phyloP scores from a whole-genome alignment of 2,113 vertebrate genomes.

The Malurus cyaneus region DNA sequence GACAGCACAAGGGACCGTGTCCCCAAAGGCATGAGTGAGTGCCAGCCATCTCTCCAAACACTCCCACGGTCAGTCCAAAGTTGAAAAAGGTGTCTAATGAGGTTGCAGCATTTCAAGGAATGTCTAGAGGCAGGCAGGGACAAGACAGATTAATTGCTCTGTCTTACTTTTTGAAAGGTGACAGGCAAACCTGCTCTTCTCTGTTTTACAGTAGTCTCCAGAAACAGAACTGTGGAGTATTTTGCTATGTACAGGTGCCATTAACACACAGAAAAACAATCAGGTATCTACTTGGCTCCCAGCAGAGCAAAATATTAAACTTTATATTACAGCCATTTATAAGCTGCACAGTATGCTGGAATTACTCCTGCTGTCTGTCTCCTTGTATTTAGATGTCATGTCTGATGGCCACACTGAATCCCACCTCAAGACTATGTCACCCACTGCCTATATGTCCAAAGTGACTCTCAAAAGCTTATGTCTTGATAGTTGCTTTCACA shows the following conservation, averaged over 20 bases:
- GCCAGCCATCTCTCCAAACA: background rate
- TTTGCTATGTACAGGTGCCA: background rate
- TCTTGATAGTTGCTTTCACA: background rate
- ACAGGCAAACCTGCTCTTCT: background rate
- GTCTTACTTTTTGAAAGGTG: background rate
- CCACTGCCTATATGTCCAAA: background rate
- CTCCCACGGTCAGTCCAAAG: background rate
- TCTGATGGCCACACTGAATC: background rate
- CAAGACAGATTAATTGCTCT: background rate
- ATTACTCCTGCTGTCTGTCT: background rate
- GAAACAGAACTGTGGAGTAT: background rate
- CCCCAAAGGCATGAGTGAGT: fast-evolving
- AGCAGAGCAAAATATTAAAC: background rate
- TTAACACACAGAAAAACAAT: background rate
- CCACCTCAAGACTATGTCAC: background rate
- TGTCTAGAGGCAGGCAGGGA: background rate
- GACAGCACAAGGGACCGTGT: background rate
- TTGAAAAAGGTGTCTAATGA: background rate
- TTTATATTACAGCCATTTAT: background rate
- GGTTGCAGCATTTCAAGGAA: background rate
- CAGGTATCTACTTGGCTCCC: background rate
- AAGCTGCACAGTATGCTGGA: background rate
- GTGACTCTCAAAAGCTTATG: background rate
- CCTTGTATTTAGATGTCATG: background rate
- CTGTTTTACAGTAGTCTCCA: background rate